A percentile compares a stretch with the other conserved stretches of the same genome.
These are phyloP conservation scores for Masticophis lateralis DNA, from an alignment of 2,797 vertebrate species.

Conservation along the genomic window DNA sequence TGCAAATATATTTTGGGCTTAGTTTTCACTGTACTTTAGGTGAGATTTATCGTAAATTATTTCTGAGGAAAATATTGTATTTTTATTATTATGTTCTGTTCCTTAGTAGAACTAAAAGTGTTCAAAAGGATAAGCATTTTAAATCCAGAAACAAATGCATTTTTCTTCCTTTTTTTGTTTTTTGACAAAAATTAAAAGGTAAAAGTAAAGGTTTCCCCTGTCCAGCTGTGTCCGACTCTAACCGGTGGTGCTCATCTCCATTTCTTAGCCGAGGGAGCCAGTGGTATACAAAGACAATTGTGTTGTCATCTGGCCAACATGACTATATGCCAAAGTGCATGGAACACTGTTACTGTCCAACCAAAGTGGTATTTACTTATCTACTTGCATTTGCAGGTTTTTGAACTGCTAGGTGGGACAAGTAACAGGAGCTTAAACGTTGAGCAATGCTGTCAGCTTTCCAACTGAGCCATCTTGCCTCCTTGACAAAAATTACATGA, in stretches of 20 bases:
- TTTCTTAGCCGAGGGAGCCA: not conserved
- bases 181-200: slow-evolving; percentile 19
- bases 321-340: no score
- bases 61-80: slow-evolving; percentile 7
- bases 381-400: no score
- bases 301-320: no score
- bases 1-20: not conserved
- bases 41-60: not conserved
- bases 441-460: no score
- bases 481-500: not conserved
- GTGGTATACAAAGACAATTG: no score
- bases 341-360: no score
- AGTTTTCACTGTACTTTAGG: not conserved
- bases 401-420: no score
- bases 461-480: no score
- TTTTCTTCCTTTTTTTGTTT: not conserved
- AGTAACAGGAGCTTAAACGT: no score
- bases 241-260: not conserved
- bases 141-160: slow-evolving; percentile 18
- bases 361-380: no score
- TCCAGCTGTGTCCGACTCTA: not conserved
- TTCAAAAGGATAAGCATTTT: slow-evolving; percentile 33
- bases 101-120: slow-evolving; percentile 43
- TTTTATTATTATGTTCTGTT: slow-evolving; percentile 42
- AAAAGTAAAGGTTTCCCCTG: not conserved